Conservation (phyloP, 2,888 invertebrate species). For the Pachymerium ferrugineum region DNA sequence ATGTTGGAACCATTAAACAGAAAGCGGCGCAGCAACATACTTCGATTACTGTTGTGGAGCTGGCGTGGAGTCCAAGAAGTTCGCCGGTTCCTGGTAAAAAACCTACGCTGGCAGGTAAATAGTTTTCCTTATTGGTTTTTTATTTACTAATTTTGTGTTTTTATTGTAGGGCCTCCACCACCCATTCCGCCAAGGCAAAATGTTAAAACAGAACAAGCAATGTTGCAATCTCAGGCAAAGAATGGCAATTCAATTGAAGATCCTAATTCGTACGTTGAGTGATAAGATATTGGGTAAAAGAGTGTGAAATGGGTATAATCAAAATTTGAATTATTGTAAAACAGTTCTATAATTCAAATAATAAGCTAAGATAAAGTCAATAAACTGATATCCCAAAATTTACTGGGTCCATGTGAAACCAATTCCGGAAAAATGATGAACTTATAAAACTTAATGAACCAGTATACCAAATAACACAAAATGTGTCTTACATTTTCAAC, state of each 20-base stretch:
- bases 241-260: not conserved
- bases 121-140: not conserved
- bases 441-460: too few species aligned
- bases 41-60: constrained; percentile 36
- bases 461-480: too few species aligned
- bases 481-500: too few species aligned
- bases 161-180: too few species aligned
- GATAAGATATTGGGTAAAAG: too few species aligned
- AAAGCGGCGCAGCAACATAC: constrained; percentile 52
- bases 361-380: too few species aligned
- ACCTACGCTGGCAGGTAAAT: constrained; percentile 29
- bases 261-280: not conserved
- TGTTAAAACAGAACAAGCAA: not conserved
- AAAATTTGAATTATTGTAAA: too few species aligned
- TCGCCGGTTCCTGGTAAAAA: constrained; percentile 34
- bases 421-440: too few species aligned
- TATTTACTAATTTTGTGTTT: not conserved
- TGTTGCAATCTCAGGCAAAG: not conserved
- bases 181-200: not conserved
- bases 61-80: constrained; percentile 34
- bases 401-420: too few species aligned
- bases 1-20: constrained; percentile 96
- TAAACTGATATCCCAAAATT: too few species aligned
- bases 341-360: too few species aligned
- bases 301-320: too few species aligned